Percentiles rank a stretch among this genome's conserved stretches.
Evolutionary conservation across 2,888 invertebrate genomes (phyloP).

Genomic region (Amorpha juglandis): DNA sequence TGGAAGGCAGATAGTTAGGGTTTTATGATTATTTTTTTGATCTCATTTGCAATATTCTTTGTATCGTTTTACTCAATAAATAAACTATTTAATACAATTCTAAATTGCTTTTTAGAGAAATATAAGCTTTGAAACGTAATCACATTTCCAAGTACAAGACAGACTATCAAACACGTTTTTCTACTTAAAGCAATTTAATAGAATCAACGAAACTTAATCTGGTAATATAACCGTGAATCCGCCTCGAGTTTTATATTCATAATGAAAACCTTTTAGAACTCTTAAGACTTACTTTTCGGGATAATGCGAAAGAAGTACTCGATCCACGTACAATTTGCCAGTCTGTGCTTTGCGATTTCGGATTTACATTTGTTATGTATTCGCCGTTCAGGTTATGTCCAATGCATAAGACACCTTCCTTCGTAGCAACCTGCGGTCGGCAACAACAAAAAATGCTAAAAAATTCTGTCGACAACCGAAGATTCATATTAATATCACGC

Average conservation of each 20-base stretch:
- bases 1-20: slow-evolving; percentile 52
- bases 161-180: background rate
- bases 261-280: background rate
- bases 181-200: background rate
- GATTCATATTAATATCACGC: slow-evolving; percentile 10
- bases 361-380: background rate
- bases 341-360: no score
- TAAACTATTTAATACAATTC: background rate
- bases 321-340: no score
- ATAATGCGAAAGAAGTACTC: background rate
- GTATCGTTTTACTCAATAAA: background rate
- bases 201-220: background rate
- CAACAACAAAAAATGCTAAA: slow-evolving; percentile 1
- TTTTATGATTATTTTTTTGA: slow-evolving; percentile 46
- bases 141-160: background rate
- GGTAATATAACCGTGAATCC: background rate
- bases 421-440: background rate
- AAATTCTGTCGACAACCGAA: slow-evolving; percentile 8
- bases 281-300: background rate
- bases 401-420: slow-evolving; percentile 4
- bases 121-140: background rate
- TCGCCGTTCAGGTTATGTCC: background rate
- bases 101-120: background rate
- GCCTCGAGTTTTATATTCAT: background rate
- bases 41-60: slow-evolving; percentile 33